Base-by-base conservation (phyloP, 2,888 invertebrate species). In the Philaethria dido region DNA sequence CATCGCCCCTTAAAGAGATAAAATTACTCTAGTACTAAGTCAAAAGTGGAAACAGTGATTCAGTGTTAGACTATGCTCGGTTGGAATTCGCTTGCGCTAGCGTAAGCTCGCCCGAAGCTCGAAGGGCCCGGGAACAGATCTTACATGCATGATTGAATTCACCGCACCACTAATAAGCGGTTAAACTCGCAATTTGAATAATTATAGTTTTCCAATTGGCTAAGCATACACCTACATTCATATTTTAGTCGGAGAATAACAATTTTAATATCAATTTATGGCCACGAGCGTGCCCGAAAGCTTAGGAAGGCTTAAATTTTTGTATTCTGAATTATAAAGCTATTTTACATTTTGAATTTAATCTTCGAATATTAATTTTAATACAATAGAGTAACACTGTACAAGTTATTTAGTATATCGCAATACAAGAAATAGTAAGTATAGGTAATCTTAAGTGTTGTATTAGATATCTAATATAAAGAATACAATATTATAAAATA, bases 161-260 rank as follows among this genome's bases (percentile, higher is more conserved):
- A 81, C 82, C 79, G 82, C 82, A 79, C 75, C 75, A 74, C 78
- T 88, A 86, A 87, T 87, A 83, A 85, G 79, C 78, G 81, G 83
- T 80, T 84, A 76, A 79, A 77, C 79, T 83, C 76, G 84, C 78
- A 78, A 83, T 86, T 86, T 84, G 80, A 83, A 86, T 82, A 78
- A 81, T 82, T 87, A 87, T 84, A 83, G 80, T 78, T 74, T 77
- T 81, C 78, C 76, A 75, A 81, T 81, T 76, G 76, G 78, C 77
- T 78, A 77, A 77, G 78, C 77, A 77, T 73, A 73, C 69, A 71
- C 66, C 69, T 70, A 64, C 65, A 55, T 66, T 64, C 63, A 81
- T 82, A 81, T 80, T 80, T 77, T 76, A 77, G 73, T 79, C 78
- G 72, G 74, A 72, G 76, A 75, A 75, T 74, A 75, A 75, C 75